These are phyloP conservation scores for Myathropa florea DNA, from an alignment of 2,888 invertebrate species.

Conservation along the genomic window DNA sequence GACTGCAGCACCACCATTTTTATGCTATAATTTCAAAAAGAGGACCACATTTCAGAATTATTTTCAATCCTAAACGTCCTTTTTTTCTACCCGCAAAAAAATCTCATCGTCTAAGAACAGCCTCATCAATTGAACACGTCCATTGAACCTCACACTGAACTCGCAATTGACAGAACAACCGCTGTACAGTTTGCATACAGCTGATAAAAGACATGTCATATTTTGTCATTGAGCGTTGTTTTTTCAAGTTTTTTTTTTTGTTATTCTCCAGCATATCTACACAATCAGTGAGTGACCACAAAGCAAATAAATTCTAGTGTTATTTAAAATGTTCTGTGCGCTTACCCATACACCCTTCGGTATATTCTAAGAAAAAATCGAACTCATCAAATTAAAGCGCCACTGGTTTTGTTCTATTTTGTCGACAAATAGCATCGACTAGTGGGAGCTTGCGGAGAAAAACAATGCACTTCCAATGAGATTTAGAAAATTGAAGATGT, in stretches of 20 bases:
- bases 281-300: not conserved
- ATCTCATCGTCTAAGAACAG: no score
- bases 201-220: not conserved
- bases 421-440: not conserved
- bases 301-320: slow-evolving; percentile 30
- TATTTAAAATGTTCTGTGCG: slow-evolving; percentile 41
- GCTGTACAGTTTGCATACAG: not conserved
- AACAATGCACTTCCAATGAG: slow-evolving; percentile 71
- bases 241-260: slow-evolving; percentile 38
- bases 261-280: slow-evolving; percentile 32
- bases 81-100: not conserved
- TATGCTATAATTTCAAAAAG: no score
- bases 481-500: slow-evolving; percentile 76
- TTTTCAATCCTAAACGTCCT: no score
- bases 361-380: slow-evolving; percentile 31
- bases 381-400: slow-evolving; percentile 33
- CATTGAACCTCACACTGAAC: not conserved
- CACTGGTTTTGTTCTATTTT: not conserved
- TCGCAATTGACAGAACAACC: not conserved
- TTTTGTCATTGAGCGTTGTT: not conserved
- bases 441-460: not conserved
- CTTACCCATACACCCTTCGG: slow-evolving; percentile 18
- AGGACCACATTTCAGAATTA: no score
- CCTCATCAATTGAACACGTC: no score
- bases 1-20: no score